Conservation (phyloP, 2,113 vertebrate genomes). For the Xyliphius kryptos region DNA sequence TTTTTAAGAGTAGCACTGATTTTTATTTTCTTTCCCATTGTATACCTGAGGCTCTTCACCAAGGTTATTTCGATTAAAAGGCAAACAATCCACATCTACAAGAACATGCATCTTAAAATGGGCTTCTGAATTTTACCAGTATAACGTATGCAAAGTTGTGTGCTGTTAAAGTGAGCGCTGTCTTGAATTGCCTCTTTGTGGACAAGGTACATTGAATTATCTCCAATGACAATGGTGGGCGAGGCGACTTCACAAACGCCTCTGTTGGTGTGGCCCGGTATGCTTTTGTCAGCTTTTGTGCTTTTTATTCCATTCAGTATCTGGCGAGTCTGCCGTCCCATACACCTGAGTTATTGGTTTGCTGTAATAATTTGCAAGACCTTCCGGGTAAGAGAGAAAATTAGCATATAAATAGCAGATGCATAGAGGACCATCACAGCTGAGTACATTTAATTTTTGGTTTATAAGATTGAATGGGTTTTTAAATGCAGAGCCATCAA, state of each 20-base stretch:
- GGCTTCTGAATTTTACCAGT: not conserved
- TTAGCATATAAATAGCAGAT: conserved; percentile 99
- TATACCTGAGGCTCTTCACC: not conserved
- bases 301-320: too few species aligned
- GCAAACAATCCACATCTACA: not conserved
- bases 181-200: too few species aligned
- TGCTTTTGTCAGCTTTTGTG: too few species aligned
- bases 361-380: conserved; percentile 95
- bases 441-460: conserved; percentile 99
- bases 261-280: too few species aligned
- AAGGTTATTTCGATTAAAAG: conserved; percentile 23
- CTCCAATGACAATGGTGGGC: too few species aligned
- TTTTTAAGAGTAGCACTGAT: too few species aligned
- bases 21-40: too few species aligned
- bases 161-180: conserved; percentile 3
- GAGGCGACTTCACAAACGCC: conserved; percentile 32
- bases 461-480: conserved; percentile 99
- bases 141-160: conserved; percentile 33
- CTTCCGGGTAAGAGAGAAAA: conserved; percentile 81
- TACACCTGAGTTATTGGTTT: conserved; percentile 90
- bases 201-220: too few species aligned
- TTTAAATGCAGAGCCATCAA: conserved; percentile 96
- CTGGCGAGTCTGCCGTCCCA: conserved; percentile 61
- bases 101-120: conserved; percentile 15
- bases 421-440: conserved; percentile 93